These are phyloP conservation scores for Micrasema minimum DNA, from an alignment of 1,140 invertebrate genomes.

Conservation along the genomic window DNA sequence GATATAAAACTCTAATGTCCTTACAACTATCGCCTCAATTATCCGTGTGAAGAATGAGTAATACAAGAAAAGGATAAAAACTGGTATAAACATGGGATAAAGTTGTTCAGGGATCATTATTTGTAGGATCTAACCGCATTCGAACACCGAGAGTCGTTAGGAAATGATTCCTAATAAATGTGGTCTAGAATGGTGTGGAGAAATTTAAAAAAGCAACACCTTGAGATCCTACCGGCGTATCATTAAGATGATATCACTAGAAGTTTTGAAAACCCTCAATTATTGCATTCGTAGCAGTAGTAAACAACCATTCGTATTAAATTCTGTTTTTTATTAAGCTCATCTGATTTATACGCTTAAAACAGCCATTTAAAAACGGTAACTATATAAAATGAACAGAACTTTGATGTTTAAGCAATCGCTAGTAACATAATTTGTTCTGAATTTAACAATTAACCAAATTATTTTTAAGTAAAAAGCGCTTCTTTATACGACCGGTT, in stretches of 20 bases:
- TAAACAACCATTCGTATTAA: constrained; percentile 3
- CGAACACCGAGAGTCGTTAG: constrained; percentile 4
- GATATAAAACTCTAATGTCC: constrained; percentile 19
- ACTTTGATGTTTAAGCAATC: no score
- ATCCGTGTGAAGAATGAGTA: constrained; percentile 14
- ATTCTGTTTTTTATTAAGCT: no score
- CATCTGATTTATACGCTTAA: no score
- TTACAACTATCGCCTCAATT: constrained; percentile 26
- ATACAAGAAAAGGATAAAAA: constrained; percentile 13
- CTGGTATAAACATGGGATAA: constrained; percentile 3
- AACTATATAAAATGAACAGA: no score
- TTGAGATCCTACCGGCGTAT: constrained; percentile 47
- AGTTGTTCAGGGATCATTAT: constrained; percentile 5
- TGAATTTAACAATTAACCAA: no score
- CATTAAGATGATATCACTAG: constrained; percentile 38
- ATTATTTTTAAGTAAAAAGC: no score
- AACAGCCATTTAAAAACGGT: no score
- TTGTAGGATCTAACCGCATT: constrained; percentile 10
- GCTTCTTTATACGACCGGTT: no score
- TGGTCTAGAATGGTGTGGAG: constrained; percentile 26
- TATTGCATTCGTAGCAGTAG: constrained; percentile 1
- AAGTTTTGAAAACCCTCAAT: constrained; percentile 23
- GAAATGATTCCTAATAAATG: constrained; percentile 7
- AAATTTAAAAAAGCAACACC: constrained; percentile 49
- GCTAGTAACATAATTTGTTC: no score